A percentile compares a stretch with the other conserved stretches of the same genome.
Conservation (phyloP, 2,888 invertebrate genomes). For the Ramazzottius varieornatus region DNA sequence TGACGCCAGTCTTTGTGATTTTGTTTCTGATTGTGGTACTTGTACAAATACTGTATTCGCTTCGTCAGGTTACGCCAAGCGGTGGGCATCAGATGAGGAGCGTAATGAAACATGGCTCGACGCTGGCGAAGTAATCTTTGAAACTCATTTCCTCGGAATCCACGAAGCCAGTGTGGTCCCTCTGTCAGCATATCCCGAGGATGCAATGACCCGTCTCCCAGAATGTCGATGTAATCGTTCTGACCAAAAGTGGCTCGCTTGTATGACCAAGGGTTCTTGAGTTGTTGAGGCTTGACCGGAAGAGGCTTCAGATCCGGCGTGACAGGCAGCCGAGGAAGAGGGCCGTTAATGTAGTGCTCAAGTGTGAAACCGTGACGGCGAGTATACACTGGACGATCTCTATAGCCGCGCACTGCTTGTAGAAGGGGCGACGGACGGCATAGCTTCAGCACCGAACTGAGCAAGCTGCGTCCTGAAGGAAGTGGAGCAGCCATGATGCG, state of each 20-base stretch:
- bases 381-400: background rate
- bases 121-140: slow-evolving; percentile 16
- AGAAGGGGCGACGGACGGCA: background rate
- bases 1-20: background rate
- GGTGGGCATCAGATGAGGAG: slow-evolving; percentile 15
- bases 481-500: too few species aligned
- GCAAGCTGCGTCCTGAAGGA: too few species aligned
- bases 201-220: slow-evolving; percentile 54
- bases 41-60: background rate
- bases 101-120: slow-evolving; percentile 13
- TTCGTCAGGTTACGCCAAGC: slow-evolving; percentile 8
- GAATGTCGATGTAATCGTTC: slow-evolving; percentile 80
- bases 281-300: background rate
- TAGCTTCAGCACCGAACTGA: too few species aligned
- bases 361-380: background rate
- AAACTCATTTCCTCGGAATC: slow-evolving; percentile 56
- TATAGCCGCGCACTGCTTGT: background rate
- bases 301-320: background rate
- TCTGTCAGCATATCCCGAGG: slow-evolving; percentile 58
- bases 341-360: background rate
- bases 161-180: slow-evolving; percentile 65
- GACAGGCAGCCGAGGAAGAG: background rate
- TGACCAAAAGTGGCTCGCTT: slow-evolving; percentile 64
- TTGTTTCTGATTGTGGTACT: background rate
- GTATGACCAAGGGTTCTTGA: slow-evolving; percentile 41